Conservation (phyloP, 2,113 vertebrate species). For the Phaethornis superciliosus region DNA sequence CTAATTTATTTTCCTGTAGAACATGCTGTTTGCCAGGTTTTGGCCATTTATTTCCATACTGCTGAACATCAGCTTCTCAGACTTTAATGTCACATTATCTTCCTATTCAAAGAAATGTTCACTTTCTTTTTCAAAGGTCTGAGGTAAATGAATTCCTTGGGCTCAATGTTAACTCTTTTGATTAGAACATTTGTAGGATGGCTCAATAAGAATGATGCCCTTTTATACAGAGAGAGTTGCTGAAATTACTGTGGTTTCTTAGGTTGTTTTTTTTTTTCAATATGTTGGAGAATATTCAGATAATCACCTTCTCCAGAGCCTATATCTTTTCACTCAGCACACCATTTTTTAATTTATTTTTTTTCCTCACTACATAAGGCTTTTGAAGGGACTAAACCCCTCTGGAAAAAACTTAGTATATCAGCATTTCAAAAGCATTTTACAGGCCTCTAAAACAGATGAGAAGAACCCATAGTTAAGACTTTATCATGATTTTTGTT, state of each 20-base stretch:
- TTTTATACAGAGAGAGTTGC: not conserved
- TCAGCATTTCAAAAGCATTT: not conserved
- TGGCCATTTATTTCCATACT: constrained; percentile 33
- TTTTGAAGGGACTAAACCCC: not conserved
- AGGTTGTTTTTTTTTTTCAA: not conserved
- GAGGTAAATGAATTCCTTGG: not conserved
- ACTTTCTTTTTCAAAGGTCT: not conserved
- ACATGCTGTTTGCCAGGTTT: constrained; percentile 47
- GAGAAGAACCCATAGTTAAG: not conserved
- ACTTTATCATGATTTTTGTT: not conserved
- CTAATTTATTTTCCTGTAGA: constrained; percentile 57
- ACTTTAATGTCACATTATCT: constrained; percentile 12
- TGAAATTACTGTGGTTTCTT: not conserved
- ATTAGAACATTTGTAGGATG: not conserved
- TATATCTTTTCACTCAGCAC: not conserved
- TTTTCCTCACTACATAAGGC: not conserved
- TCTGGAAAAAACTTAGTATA: not conserved
- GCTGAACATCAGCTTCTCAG: not conserved
- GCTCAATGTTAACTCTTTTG: not conserved
- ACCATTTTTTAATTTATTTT: not conserved
- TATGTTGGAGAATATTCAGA: not conserved
- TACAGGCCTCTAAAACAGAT: not conserved
- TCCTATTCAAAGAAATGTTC: not conserved
- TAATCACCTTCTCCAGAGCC: not conserved
- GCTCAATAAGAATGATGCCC: not conserved